Evolutionary conservation across 2,113 vertebrate species (phyloP).

Genomic region (Hippolais icterina): DNA sequence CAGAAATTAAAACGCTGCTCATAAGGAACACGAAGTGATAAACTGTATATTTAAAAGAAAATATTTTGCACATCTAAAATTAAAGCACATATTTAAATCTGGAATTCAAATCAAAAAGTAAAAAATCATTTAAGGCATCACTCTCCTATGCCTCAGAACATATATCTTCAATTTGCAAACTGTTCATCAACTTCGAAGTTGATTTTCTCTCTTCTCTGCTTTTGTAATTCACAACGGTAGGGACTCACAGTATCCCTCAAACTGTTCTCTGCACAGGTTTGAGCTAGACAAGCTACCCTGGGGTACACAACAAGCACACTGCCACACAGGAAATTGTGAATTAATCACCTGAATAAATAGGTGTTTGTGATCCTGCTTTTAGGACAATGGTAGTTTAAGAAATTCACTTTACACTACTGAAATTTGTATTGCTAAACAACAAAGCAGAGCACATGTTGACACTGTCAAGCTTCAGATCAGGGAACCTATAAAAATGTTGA

Average conservation of each 20-base stretch:
- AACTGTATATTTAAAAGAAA: not conserved
- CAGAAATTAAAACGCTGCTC: not conserved
- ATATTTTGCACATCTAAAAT: not conserved
- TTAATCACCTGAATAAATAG: not conserved
- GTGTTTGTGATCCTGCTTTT: not conserved
- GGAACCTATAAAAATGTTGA: not conserved
- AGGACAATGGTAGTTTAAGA: accelerated
- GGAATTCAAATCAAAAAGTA: not conserved
- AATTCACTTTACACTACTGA: not conserved
- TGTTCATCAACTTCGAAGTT: not conserved
- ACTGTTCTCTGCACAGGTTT: not conserved
- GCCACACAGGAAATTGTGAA: not conserved
- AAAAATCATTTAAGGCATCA: not conserved
- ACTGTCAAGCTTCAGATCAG: not conserved
- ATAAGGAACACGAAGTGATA: not conserved
- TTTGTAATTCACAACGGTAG: not conserved
- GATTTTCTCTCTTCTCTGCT: not conserved
- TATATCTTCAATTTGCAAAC: not conserved
- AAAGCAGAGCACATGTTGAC: not conserved
- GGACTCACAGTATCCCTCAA: accelerated
- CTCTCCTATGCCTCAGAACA: not conserved
- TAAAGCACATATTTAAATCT: not conserved
- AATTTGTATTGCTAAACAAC: not conserved
- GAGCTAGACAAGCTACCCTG: not conserved
- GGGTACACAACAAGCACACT: not conserved